Evolutionary conservation across 2,113 vertebrate genomes (phyloP).

Genomic region (Lampris incognitus): DNA sequence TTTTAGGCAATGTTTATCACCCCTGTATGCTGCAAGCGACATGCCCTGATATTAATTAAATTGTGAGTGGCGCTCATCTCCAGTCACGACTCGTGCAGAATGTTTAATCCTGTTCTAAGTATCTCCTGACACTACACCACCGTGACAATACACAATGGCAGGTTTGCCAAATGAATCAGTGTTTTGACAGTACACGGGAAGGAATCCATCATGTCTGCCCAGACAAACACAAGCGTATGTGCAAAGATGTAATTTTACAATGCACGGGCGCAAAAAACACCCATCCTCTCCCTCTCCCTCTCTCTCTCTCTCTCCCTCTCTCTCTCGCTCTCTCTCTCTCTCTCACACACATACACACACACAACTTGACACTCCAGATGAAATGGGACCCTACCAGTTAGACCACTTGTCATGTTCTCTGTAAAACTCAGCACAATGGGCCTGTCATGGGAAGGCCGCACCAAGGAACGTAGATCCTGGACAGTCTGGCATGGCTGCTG

Average conservation of each 20-base stretch:
- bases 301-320: no score
- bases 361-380: slow-evolving; percentile 42
- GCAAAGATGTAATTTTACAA: slow-evolving; percentile 15
- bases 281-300: not conserved
- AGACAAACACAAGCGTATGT: slow-evolving; percentile 19
- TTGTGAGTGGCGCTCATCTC: slow-evolving; percentile 34
- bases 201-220: slow-evolving; percentile 26
- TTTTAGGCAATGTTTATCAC: slow-evolving; percentile 28
- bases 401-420: slow-evolving; percentile 54
- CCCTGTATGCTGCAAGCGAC: slow-evolving; percentile 12
- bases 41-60: slow-evolving; percentile 25
- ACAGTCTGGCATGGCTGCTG: slow-evolving; percentile 46
- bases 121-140: slow-evolving; percentile 73
- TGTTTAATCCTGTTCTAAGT: slow-evolving; percentile 63
- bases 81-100: slow-evolving; percentile 22
- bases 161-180: slow-evolving; percentile 51
- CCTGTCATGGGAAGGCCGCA: slow-evolving; percentile 53
- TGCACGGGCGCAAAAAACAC: not conserved
- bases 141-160: slow-evolving; percentile 61
- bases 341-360: slow-evolving; percentile 2
- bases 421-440: slow-evolving; percentile 57
- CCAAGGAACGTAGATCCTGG: slow-evolving; percentile 43
- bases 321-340: no score
- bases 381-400: slow-evolving; percentile 67
- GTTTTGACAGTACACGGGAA: slow-evolving; percentile 65